Percentiles rank a stretch among this genome's conserved stretches.
Evolutionary conservation across 2,888 invertebrate genomes (phyloP).

Genomic region (Protula sp.): DNA sequence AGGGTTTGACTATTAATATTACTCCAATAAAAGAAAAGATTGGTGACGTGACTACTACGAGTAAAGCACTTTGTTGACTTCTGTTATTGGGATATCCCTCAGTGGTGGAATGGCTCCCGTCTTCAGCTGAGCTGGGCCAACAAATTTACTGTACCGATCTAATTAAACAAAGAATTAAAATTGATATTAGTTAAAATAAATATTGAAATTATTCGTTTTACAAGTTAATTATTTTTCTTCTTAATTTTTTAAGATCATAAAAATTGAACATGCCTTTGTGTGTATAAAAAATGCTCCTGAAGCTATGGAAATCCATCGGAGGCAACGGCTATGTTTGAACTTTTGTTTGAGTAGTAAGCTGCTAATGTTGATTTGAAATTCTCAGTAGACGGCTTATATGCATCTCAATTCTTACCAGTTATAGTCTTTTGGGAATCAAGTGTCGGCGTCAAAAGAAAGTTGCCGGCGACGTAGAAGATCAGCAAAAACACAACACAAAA

Average conservation of each 20-base stretch:
- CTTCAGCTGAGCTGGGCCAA: conserved; percentile 26
- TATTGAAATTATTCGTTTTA: no score
- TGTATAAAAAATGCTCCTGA: no score
- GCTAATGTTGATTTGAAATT: no score
- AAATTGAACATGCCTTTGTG: no score
- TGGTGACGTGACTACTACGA: neutral
- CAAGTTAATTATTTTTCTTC: no score
- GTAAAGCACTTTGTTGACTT: conserved; percentile 37
- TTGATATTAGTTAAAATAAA: neutral
- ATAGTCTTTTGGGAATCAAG: conserved; percentile 44
- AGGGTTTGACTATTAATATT: no score
- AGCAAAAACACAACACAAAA: conserved; percentile 70
- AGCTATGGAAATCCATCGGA: no score
- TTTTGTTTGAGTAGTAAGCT: no score
- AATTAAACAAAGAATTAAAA: conserved; percentile 10
- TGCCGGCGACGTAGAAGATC: conserved; percentile 69
- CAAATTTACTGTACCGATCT: conserved; percentile 30
- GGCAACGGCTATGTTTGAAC: no score
- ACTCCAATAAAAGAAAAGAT: no score
- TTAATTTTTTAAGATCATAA: no score
- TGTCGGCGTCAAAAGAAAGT: conserved; percentile 67
- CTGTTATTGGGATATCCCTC: conserved; percentile 44
- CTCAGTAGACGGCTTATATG: no score
- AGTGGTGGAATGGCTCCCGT: conserved; percentile 42
- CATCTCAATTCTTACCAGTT: conserved; percentile 33